A percentile compares a stretch with the other conserved stretches of the same genome.
phyloP scores from a whole-genome alignment of 2,888 invertebrate genomes.

The Drosophila austrosaltans region DNA sequence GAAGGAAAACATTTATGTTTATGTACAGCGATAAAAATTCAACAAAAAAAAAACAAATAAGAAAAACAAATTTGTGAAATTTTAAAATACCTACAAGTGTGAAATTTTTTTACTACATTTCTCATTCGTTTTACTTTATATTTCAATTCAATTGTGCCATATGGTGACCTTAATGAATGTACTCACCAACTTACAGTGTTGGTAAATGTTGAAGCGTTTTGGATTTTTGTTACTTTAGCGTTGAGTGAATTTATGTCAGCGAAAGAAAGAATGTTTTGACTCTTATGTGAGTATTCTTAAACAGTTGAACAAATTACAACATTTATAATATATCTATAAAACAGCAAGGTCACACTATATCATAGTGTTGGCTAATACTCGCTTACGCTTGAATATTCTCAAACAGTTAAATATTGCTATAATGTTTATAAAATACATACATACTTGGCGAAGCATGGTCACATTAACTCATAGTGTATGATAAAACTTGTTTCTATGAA shows the following conservation, averaged over 20 bases:
- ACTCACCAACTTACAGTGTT: background rate
- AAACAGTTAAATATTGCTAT: too few relatives aligned
- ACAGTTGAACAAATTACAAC: background rate
- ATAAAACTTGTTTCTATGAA: too few relatives aligned
- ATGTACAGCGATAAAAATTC: background rate
- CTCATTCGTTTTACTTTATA: background rate
- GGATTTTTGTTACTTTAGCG: background rate
- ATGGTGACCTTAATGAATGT: background rate
- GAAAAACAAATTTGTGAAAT: background rate
- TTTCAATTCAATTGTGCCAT: background rate
- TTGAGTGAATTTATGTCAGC: too few relatives aligned
- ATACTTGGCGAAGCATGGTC: too few relatives aligned
- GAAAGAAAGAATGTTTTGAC: too few relatives aligned
- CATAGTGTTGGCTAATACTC: too few relatives aligned
- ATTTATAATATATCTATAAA: background rate
- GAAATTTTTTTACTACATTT: background rate
- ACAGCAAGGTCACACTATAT: too few relatives aligned
- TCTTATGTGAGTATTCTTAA: too few relatives aligned
- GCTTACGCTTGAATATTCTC: too few relatives aligned
- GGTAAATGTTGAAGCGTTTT: background rate
- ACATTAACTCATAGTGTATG: too few relatives aligned
- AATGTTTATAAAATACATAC: too few relatives aligned
- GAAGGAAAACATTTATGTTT: conserved; percentile 11
- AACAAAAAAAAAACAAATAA: background rate
- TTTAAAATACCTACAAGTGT: background rate